Evolutionary conservation across 2,888 invertebrate species (phyloP).

Genomic region (Nudaria mundana): DNA sequence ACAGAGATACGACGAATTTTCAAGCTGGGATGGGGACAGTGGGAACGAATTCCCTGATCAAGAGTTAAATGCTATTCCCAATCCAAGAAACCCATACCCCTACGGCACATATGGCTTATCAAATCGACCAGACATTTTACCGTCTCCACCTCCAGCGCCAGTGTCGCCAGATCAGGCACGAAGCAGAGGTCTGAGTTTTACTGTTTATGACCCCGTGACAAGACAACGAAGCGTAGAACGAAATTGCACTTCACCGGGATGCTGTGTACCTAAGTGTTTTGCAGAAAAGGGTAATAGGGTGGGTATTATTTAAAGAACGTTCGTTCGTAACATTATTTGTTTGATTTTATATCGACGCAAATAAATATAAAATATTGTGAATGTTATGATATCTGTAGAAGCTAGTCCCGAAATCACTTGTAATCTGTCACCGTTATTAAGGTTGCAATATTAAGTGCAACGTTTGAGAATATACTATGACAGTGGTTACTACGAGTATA

Average conservation of each 20-base stretch:
- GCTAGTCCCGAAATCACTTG: too few species aligned
- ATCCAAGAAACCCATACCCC: slow-evolving; percentile 17
- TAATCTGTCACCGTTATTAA: too few species aligned
- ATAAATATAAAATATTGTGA: too few species aligned
- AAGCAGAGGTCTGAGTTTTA: slow-evolving; percentile 50
- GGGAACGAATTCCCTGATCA: slow-evolving; percentile 19
- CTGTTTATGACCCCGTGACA: slow-evolving; percentile 62
- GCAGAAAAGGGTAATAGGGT: slow-evolving; percentile 93
- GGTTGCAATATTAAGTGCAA: too few species aligned
- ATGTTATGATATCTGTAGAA: too few species aligned
- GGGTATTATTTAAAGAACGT: slow-evolving; percentile 44
- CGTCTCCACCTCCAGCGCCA: slow-evolving; percentile 22
- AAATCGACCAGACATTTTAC: slow-evolving; percentile 24
- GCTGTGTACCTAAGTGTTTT: slow-evolving; percentile 92
- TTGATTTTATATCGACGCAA: too few species aligned
- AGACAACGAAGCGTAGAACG: slow-evolving; percentile 67
- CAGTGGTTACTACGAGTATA: too few species aligned
- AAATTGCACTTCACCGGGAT: slow-evolving; percentile 85
- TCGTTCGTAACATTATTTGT: too few species aligned
- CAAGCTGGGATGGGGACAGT: slow-evolving; percentile 21
- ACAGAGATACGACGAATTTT: slow-evolving; percentile 21
- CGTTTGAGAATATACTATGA: too few species aligned
- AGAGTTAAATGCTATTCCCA: slow-evolving; percentile 9
- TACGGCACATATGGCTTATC: slow-evolving; percentile 31
- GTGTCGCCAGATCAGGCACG: not conserved